These are phyloP conservation scores for Paracanthobrama guichenoti DNA, from an alignment of 2,113 vertebrate species.

Conservation along the genomic window DNA sequence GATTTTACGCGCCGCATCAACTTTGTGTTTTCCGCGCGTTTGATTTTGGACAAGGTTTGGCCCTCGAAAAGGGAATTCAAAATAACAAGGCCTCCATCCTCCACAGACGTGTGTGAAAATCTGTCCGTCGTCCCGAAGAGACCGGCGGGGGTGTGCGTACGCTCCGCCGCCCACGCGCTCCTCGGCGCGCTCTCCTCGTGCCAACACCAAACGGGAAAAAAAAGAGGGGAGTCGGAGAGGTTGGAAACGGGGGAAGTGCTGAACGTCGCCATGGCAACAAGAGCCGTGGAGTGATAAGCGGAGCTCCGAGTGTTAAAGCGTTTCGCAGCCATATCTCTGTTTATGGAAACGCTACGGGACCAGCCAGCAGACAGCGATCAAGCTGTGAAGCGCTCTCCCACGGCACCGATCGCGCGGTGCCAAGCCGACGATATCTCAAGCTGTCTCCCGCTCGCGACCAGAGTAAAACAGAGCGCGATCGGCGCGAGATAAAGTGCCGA, in stretches of 20 bases:
- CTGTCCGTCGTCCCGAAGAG: slow-evolving; percentile 44
- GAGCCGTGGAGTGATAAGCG: slow-evolving; percentile 53
- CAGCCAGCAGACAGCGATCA: slow-evolving; percentile 56
- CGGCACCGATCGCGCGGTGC: slow-evolving; percentile 52
- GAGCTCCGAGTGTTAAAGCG: slow-evolving; percentile 58
- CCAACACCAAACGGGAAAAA: slow-evolving; percentile 13
- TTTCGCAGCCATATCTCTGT: slow-evolving; percentile 61
- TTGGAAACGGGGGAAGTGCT: slow-evolving; percentile 42
- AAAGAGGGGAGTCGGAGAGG: neutral
- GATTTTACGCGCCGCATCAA: slow-evolving; percentile 17
- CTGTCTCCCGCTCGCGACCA: slow-evolving; percentile 44
- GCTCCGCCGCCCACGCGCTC: slow-evolving; percentile 44
- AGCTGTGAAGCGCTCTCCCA: slow-evolving; percentile 54
- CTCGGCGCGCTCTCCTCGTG: slow-evolving; percentile 41
- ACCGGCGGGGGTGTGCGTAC: slow-evolving; percentile 46
- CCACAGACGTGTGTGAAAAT: slow-evolving; percentile 46
- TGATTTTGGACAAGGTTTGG: slow-evolving; percentile 39
- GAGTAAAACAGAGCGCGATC: neutral
- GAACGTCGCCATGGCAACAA: slow-evolving; percentile 63
- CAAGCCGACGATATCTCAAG: slow-evolving; percentile 53
- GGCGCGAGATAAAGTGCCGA: slow-evolving; percentile 35
- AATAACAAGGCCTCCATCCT: slow-evolving; percentile 50
- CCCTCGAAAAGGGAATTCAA: slow-evolving; percentile 49
- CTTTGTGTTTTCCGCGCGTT: slow-evolving; percentile 24
- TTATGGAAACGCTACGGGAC: slow-evolving; percentile 59